These are phyloP conservation scores for Tringa solitaria DNA, from an alignment of 2,113 vertebrate species.

Conservation along the genomic window DNA sequence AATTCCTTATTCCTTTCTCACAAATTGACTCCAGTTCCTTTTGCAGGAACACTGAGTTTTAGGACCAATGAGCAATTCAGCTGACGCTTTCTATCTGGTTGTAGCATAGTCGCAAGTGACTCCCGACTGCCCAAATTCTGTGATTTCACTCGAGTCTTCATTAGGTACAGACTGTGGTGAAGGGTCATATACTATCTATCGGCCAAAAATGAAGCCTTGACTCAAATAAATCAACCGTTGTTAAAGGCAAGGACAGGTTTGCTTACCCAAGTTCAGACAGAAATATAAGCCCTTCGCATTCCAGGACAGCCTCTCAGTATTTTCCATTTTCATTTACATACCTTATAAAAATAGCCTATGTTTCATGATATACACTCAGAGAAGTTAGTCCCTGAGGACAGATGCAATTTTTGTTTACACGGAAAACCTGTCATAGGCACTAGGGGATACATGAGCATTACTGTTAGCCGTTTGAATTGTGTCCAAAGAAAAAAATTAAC, in stretches of 20 bases:
- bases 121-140: not conserved
- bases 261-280: constrained; percentile 46
- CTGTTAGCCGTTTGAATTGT: constrained; percentile 37
- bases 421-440: constrained; percentile 46
- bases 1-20: constrained; percentile 60
- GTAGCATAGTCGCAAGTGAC: not conserved
- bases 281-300: constrained; percentile 53
- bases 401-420: constrained; percentile 49
- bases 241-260: constrained; percentile 14
- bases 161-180: not conserved
- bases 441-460: constrained; percentile 16
- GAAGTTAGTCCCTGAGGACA: constrained; percentile 40
- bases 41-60: not conserved
- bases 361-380: constrained; percentile 14
- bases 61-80: not conserved
- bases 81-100: not conserved
- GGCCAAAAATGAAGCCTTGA: not conserved
- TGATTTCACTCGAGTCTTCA: not conserved
- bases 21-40: constrained; percentile 48
- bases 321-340: constrained; percentile 63
- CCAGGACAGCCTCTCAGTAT: constrained; percentile 46
- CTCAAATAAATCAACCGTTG: not conserved
- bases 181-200: not conserved
- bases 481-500: constrained; percentile 52
- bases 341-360: constrained; percentile 24